Percentiles rank a stretch among this genome's conserved stretches.
phyloP scores from a whole-genome alignment of 2,113 vertebrate species.

The Vanacampus margaritifer region DNA sequence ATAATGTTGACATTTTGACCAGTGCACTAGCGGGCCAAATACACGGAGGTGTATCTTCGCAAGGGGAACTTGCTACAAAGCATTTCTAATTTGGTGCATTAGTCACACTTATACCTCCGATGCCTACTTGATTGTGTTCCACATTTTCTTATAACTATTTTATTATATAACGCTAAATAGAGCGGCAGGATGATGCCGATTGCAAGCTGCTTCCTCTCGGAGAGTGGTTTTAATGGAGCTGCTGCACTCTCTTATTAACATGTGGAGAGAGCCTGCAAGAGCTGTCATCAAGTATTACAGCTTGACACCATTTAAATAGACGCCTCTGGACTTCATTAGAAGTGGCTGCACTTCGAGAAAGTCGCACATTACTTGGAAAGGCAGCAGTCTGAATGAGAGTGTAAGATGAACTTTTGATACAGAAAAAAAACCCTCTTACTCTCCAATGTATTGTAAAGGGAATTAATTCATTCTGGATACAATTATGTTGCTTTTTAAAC shows the following conservation, averaged over 20 bases:
- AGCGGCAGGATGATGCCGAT: not conserved
- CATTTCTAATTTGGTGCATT: not conserved
- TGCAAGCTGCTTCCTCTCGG: not conserved
- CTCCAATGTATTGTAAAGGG: too few relatives aligned
- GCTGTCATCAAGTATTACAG: conserved; percentile 29
- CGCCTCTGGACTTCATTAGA: conserved; percentile 35
- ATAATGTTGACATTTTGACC: not conserved
- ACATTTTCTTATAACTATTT: not conserved
- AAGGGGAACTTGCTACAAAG: not conserved
- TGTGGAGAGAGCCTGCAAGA: conserved; percentile 37
- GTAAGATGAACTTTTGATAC: not conserved
- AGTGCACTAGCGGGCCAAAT: not conserved
- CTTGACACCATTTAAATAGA: conserved; percentile 30
- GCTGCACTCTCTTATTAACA: not conserved
- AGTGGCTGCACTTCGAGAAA: conserved; percentile 40
- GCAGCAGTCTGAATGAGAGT: conserved; percentile 5
- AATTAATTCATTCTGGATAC: too few relatives aligned
- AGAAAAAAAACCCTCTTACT: too few relatives aligned
- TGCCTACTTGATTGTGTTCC: not conserved
- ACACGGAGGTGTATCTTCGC: not conserved
- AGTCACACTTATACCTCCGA: not conserved
- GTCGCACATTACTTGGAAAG: conserved; percentile 17
- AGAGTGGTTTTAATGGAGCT: not conserved
- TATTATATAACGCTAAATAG: not conserved
- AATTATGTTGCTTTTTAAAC: not conserved